Evolutionary conservation across 2,113 vertebrate genomes (phyloP).

Genomic region (Stegastes partitus): DNA sequence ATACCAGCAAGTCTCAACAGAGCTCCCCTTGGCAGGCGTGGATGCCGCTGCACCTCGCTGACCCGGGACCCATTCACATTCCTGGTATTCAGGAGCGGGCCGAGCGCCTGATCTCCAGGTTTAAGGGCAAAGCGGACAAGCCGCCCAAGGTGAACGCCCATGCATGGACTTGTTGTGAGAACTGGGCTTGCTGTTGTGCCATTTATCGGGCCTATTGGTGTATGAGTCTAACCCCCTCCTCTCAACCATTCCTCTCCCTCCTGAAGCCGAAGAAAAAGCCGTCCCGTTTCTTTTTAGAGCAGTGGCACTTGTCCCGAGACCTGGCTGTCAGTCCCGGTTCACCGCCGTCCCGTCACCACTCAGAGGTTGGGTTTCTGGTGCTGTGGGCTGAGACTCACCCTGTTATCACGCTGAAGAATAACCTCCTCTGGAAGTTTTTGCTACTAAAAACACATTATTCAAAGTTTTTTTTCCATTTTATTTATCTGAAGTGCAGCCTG

Average conservation of each 20-base stretch:
- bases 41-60: constrained; percentile 39
- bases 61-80: constrained; percentile 69
- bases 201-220: background rate
- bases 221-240: background rate
- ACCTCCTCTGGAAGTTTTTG: background rate
- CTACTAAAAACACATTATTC: background rate
- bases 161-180: constrained; percentile 53
- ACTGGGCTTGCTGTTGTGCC: background rate
- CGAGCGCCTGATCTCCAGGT: constrained; percentile 70
- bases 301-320: constrained; percentile 89
- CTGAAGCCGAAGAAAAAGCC: constrained; percentile 91
- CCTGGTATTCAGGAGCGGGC: constrained; percentile 82
- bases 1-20: constrained; percentile 29
- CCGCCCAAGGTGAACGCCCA: constrained; percentile 78
- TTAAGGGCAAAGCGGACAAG: constrained; percentile 73
- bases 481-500: constrained; percentile 3
- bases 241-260: constrained; percentile 47
- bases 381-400: constrained; percentile 14
- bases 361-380: constrained; percentile 86
- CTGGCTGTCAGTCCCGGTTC: constrained; percentile 82
- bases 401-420: background rate
- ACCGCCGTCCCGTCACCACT: constrained; percentile 87
- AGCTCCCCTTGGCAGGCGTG: constrained; percentile 72
- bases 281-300: constrained; percentile 92
- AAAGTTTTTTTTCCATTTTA: background rate